A percentile compares a stretch with the other conserved stretches of the same genome.
phyloP scores from a whole-genome alignment of 1,140 invertebrate species.

The Drosophila mauritiana region DNA sequence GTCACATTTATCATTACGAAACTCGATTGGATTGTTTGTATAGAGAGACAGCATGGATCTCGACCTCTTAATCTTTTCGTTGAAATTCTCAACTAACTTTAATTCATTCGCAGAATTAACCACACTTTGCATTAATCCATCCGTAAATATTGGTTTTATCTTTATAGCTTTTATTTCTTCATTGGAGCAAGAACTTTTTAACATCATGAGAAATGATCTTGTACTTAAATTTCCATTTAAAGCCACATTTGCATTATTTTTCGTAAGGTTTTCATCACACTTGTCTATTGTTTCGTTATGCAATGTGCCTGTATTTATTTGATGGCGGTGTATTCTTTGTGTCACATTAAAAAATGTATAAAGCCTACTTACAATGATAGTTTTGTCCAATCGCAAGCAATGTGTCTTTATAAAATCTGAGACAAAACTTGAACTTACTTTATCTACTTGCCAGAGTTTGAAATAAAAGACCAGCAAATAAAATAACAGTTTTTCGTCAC shows the following conservation, averaged over 20 bases:
- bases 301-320: background rate
- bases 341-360: constrained; percentile 32
- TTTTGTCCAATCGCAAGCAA: constrained; percentile 32
- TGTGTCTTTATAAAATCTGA: constrained; percentile 35
- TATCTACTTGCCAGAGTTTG: constrained; percentile 33
- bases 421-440: constrained; percentile 29
- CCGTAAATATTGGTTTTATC: constrained; percentile 36
- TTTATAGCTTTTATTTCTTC: constrained; percentile 13
- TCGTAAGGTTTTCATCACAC: constrained; percentile 12
- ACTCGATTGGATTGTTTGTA: constrained; percentile 61
- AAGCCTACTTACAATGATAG: constrained; percentile 43
- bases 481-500: constrained; percentile 35
- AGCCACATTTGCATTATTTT: constrained; percentile 19
- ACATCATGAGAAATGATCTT: constrained; percentile 47
- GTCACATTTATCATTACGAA: constrained; percentile 64
- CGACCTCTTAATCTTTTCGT: constrained; percentile 18
- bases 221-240: constrained; percentile 7
- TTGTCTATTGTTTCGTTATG: constrained; percentile 4
- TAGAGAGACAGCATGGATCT: constrained; percentile 32
- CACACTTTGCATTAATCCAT: constrained; percentile 15
- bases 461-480: constrained; percentile 54
- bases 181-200: constrained; percentile 37
- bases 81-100: constrained; percentile 25
- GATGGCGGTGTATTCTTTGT: constrained; percentile 1
- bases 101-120: constrained; percentile 12